Evolutionary conservation across 2,797 vertebrate species (phyloP).

Genomic region (Pelodytes ibericus): DNA sequence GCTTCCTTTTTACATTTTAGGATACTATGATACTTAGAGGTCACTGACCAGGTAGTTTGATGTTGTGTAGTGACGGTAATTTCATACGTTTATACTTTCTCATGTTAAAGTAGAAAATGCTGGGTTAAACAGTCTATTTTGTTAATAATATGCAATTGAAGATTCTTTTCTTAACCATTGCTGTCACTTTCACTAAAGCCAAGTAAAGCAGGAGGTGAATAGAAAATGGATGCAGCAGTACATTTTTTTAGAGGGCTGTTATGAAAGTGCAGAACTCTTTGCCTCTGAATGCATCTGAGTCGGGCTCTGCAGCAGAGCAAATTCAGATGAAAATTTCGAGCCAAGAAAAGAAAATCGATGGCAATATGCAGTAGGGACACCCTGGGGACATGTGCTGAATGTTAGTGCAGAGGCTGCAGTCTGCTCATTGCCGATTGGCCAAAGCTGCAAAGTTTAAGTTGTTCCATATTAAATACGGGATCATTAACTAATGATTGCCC

Average conservation of each 20-base stretch:
- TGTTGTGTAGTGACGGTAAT: too few species aligned
- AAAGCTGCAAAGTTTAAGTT: conserved; percentile 11
- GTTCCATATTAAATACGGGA: conserved; percentile 16
- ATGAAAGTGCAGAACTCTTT: neutral
- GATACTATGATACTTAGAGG: too few species aligned
- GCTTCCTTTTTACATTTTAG: too few species aligned
- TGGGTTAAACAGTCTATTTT: too few species aligned
- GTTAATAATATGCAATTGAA: too few species aligned
- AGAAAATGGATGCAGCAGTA: neutral
- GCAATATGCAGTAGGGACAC: conserved; percentile 31
- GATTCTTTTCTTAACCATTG: too few species aligned
- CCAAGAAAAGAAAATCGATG: conserved; percentile 40
- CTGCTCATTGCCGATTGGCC: conserved; percentile 28
- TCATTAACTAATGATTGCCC: conserved; percentile 28
- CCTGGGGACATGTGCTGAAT: conserved; percentile 33
- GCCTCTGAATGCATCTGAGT: neutral
- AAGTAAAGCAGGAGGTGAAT: too few species aligned
- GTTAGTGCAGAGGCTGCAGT: conserved; percentile 23
- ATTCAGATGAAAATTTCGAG: conserved; percentile 9
- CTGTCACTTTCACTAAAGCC: too few species aligned
- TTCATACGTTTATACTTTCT: too few species aligned
- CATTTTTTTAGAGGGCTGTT: neutral
- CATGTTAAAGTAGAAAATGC: too few species aligned
- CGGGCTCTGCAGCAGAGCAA: conserved; percentile 9
- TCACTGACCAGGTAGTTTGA: too few species aligned